Base-by-base conservation (phyloP, 2,888 invertebrate species). In the Leptinotarsa peninsularis region DNA sequence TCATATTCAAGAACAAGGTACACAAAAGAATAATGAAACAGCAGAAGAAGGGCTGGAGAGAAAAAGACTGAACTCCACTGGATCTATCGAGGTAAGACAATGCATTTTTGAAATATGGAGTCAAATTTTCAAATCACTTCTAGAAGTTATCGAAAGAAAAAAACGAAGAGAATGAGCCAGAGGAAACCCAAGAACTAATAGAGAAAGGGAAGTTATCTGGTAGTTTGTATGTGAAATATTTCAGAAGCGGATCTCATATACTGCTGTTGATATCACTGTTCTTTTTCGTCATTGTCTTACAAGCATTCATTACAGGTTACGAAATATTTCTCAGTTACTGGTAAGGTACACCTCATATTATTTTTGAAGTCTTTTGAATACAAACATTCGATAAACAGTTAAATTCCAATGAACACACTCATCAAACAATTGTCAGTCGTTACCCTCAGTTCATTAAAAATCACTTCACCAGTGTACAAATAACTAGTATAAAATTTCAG, bases 271-370 rank as follows among this genome's bases (percentile, higher is more conserved):
- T 90, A 0, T 82, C 91, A 10, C 90, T 94, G 4, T 50, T 91
- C 0, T 33, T 93, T 0, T 86, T 92, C 54, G 89, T 93, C 72
- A 78, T 95, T 21, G 79, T 92, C 10, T 94, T 94, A 4, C 95
- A 95, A 88, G 85, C 91, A n/a, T 88, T 93, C 70, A 93, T 93
- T 75, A 94, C 94, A 52, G 90, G 92, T 67, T 90, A 91, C 67
- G 96, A 96, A 87, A 93, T 94, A 84, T 95, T 94, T 94, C 90
- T 96, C 0, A 93, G 93, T 3, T 88, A 91, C 82, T 96, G 96
- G 96, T 95, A 87, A 88, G 88, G 54, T 54, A 17, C 4, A 43
- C 3, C 43, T 43, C 3, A 3, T 43, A 43, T 43, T 10, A 43
- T 13, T 43, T 43, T 10, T 43, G 10, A 33, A 7, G 2, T 33